Conservation (phyloP, 2,797 vertebrate genomes). For the Psittacula derbiana region DNA sequence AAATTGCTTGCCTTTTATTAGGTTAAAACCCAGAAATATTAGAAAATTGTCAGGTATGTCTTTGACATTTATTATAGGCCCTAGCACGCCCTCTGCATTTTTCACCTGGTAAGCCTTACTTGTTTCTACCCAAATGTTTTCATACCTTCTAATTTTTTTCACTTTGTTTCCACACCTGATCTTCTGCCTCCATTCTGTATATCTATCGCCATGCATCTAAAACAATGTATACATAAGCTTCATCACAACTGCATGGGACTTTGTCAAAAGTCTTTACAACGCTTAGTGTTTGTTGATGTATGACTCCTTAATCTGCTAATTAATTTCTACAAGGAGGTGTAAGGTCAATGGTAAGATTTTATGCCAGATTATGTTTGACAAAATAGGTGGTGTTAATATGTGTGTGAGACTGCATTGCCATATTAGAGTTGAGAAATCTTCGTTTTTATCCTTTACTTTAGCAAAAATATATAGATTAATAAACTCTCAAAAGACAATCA, state of each 20-base stretch:
- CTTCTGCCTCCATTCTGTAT: not conserved
- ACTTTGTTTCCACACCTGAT: not conserved
- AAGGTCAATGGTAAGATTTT: not conserved
- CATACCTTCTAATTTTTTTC: not conserved
- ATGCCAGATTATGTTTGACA: not conserved
- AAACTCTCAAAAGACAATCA: not conserved
- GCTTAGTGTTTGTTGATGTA: not conserved
- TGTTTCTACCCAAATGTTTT: not conserved
- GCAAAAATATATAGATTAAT: not conserved
- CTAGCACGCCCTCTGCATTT: not conserved
- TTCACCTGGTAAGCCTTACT: not conserved
- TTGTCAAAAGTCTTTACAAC: not conserved
- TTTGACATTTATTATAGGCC: not conserved
- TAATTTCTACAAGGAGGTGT: not conserved
- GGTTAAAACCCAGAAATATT: not conserved
- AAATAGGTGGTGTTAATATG: not conserved
- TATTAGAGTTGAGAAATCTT: not conserved
- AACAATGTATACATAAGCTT: not conserved
- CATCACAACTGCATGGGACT: not conserved
- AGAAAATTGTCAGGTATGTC: not conserved
- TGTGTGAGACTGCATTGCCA: not conserved
- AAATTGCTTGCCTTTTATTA: not conserved
- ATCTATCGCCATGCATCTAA: not conserved
- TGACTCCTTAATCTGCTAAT: not conserved
- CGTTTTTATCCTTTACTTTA: not conserved